Evolutionary conservation across 2,797 vertebrate species (phyloP), one percentile per base, ranked within the genome.

Genomic region (Sylvia borin): DNA sequence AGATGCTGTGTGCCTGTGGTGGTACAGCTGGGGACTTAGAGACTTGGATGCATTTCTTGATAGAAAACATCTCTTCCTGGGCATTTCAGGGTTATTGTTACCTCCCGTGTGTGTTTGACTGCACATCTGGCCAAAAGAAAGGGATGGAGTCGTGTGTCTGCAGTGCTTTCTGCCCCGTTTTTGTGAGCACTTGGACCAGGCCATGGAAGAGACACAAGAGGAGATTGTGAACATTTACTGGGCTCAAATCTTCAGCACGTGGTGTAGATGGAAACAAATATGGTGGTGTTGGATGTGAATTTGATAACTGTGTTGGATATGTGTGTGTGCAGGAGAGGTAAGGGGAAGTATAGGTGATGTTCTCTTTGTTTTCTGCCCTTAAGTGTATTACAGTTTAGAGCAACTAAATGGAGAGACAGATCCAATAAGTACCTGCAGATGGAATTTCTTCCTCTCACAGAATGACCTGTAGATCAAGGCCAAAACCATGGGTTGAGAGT

Each of bases 121-220:
- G 51, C 31, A 18, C 16, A 3, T 32, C 17, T 78, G 54, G 14
- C 26, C 5, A 29, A 21, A 60, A 53, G 26, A n/a, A 67, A 20
- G 40, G 20, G 31, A 1, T 8, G 29, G 42, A 53, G 21, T 38
- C 1, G 1, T 32, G 1, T 4, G 4, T n/a, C 53, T 88, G 70
- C 55, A n/a, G 25, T 7, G 21, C 31, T 36, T 40, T 70, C 62
- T 80, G 34, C 47, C 47, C 32, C 13, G 3, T 48, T n/a, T 31
- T 60, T 70, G 86, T 58, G 53, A 38, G 42, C 11, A 36, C 55
- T 74, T 31, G 29, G 16, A 8, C 10, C 22, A n/a, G 65, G 24
- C 19, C 6, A 0, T 26, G 66, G n/a, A 80, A 55, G 31, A 54
- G 45, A 31, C 36, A 18, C 11, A 2, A 0, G 51, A 73, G 55